These are phyloP conservation scores for Bombus fervidus DNA, from an alignment of 1,140 invertebrate genomes.

Conservation along the genomic window DNA sequence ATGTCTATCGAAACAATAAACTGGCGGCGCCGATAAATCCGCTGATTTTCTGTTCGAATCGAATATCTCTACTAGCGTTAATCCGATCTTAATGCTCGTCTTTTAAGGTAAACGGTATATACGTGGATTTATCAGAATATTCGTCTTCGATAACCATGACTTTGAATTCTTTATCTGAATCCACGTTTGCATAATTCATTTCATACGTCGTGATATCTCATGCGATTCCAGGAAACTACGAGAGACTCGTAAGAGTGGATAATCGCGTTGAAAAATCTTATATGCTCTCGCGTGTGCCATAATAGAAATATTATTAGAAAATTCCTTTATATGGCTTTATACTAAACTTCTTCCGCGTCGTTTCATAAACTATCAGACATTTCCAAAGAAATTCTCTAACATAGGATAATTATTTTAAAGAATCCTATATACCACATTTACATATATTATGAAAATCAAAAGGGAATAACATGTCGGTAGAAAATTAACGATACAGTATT, in stretches of 20 bases:
- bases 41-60: neutral
- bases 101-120: neutral
- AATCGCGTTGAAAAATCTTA: neutral
- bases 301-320: neutral
- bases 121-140: neutral
- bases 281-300: neutral
- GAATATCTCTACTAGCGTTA: neutral
- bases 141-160: constrained; percentile 4
- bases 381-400: no score
- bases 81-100: neutral
- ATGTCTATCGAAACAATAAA: neutral
- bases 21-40: no score
- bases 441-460: no score
- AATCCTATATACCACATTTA: no score
- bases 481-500: no score
- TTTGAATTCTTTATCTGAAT: constrained; percentile 3
- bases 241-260: neutral
- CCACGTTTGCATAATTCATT: constrained; percentile 15
- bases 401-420: no score
- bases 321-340: neutral
- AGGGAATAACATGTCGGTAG: no score
- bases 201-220: neutral
- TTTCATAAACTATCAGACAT: no score
- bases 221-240: neutral
- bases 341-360: neutral